Evolutionary conservation across 2,888 invertebrate species (phyloP).

Genomic region (Schrankia costaestrigalis): DNA sequence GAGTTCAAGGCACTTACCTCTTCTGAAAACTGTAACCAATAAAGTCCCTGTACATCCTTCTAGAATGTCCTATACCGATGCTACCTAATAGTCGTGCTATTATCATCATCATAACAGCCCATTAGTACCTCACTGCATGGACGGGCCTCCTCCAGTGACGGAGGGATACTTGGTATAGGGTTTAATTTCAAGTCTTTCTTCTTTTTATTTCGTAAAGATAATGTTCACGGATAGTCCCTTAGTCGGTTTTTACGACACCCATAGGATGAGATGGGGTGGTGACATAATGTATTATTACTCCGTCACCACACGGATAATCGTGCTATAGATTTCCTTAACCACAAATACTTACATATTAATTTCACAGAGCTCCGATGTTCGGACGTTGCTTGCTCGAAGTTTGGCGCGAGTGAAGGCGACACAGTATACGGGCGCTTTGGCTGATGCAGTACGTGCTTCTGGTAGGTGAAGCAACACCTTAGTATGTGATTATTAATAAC

Average conservation of each 20-base stretch:
- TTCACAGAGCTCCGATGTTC: slow-evolving; percentile 65
- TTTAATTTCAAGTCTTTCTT: no score
- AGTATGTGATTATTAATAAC: not conserved
- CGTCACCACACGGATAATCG: not conserved
- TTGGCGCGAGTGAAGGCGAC: slow-evolving; percentile 76
- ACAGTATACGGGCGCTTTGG: slow-evolving; percentile 75
- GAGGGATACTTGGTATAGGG: no score
- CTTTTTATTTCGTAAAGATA: no score
- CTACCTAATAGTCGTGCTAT: no score
- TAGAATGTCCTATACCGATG: no score
- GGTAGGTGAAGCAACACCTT: slow-evolving; percentile 39
- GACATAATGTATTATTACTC: not conserved
- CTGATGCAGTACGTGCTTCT: slow-evolving; percentile 73
- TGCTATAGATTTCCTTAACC: not conserved
- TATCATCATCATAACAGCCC: no score
- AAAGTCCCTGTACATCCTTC: no score
- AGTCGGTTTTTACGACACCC: not conserved
- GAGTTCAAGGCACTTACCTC: no score
- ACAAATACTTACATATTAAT: slow-evolving; percentile 15
- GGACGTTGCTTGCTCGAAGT: slow-evolving; percentile 77
- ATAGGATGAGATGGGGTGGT: not conserved
- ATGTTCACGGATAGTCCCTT: no score
- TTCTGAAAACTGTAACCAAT: no score
- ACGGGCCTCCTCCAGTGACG: no score
- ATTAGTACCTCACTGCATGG: no score